Conservation (phyloP, 2,888 invertebrate species). For the Branchipolynoe longqiensis region DNA sequence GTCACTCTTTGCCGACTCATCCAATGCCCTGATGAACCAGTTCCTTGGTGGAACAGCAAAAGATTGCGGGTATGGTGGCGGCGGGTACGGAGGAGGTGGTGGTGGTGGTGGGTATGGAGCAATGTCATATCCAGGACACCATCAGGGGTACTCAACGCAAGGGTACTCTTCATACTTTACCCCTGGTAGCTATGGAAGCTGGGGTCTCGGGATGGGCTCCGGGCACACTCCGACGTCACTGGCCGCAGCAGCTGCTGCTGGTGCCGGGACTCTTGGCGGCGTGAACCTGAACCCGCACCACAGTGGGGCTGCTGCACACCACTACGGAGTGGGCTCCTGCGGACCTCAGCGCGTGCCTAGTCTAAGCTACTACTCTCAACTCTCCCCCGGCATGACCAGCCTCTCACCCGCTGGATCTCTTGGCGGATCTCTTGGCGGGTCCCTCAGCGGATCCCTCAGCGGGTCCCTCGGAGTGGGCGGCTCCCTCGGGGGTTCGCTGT, state of each 20-base stretch:
- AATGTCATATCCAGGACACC: slow-evolving; percentile 23
- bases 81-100: slow-evolving; percentile 43
- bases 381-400: slow-evolving; percentile 66
- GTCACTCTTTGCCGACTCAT: slow-evolving; percentile 76
- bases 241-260: slow-evolving; percentile 63
- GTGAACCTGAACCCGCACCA: slow-evolving; percentile 21
- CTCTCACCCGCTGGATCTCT: slow-evolving; percentile 32
- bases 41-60: slow-evolving; percentile 71
- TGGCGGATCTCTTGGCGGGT: not conserved
- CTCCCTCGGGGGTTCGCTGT: not conserved
- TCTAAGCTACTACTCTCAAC: slow-evolving; percentile 65
- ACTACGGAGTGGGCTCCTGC: slow-evolving; percentile 74
- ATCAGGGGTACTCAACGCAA: slow-evolving; percentile 60
- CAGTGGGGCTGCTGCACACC: slow-evolving; percentile 63
- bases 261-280: slow-evolving; percentile 24
- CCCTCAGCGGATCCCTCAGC: not conserved
- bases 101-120: slow-evolving; percentile 68
- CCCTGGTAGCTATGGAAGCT: slow-evolving; percentile 66
- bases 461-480: not conserved
- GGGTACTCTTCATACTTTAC: slow-evolving; percentile 59
- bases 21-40: slow-evolving; percentile 75
- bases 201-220: slow-evolving; percentile 62
- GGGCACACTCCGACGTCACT: slow-evolving; percentile 64
- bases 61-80: too few relatives aligned
- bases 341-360: slow-evolving; percentile 68